Percentiles rank a stretch among this genome's conserved stretches.
phyloP scores from a whole-genome alignment of 2,113 vertebrate species.

The Varanus komodoensis region DNA sequence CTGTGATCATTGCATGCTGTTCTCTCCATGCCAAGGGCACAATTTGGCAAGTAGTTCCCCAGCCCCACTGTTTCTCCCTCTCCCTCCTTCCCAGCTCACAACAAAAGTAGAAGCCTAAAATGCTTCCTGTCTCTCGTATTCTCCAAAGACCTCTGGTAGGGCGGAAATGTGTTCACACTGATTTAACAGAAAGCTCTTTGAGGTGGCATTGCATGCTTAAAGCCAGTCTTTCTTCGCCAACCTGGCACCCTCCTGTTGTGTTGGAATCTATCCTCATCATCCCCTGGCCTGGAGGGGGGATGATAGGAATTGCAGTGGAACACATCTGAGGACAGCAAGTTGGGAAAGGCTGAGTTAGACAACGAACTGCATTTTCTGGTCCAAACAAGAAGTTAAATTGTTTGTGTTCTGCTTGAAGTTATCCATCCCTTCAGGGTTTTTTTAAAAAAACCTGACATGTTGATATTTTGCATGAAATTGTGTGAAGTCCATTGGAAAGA shows the following conservation, averaged over 20 bases:
- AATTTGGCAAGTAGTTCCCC: neutral
- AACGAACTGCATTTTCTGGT: neutral
- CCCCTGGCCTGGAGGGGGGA: neutral
- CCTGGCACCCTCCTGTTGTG: neutral
- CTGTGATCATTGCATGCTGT: neutral
- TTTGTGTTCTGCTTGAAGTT: neutral
- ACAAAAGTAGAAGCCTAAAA: neutral
- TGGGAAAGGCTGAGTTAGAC: neutral
- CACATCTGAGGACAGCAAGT: neutral
- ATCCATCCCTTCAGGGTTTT: neutral
- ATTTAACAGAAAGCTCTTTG: neutral
- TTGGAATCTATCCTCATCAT: neutral
- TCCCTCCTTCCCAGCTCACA: neutral
- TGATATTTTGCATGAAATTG: constrained; percentile 56
- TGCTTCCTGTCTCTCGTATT: neutral
- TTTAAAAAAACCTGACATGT: constrained; percentile 6
- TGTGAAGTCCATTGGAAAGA: constrained; percentile 70
- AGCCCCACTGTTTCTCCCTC: no score
- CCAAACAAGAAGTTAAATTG: constrained; percentile 54
- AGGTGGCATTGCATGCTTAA: constrained; percentile 14
- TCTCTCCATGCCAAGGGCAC: neutral
- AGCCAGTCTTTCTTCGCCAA: no score
- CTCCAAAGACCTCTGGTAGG: neutral
- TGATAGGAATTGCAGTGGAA: neutral
- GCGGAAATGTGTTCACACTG: constrained; percentile 48